Evolutionary conservation across 1,140 invertebrate genomes (phyloP).

Genomic region (Melanaphis sacchari): DNA sequence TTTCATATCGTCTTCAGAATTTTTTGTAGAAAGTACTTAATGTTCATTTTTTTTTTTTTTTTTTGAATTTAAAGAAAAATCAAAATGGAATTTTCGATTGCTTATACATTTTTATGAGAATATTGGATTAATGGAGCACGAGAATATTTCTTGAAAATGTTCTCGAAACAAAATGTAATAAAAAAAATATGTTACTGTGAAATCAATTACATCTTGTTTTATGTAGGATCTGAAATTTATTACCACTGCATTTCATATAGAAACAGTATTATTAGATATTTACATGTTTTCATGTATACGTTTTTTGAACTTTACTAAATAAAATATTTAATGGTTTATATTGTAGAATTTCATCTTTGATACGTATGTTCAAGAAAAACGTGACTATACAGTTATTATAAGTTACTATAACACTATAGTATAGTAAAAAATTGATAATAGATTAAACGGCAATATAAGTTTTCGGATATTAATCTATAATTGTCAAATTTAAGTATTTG

Average conservation of each 20-base stretch:
- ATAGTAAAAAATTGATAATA: not conserved
- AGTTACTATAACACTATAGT: not conserved
- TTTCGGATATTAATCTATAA: not conserved
- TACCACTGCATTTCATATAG: constrained; percentile 2
- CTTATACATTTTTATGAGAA: not conserved
- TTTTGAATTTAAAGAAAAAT: not conserved
- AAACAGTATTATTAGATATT: not conserved
- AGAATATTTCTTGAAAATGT: not conserved
- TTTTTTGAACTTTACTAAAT: not conserved
- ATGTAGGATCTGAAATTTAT: not conserved
- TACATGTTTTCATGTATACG: not conserved
- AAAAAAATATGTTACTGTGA: constrained; percentile 3
- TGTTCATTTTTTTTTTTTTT: not conserved
- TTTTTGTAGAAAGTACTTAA: not conserved
- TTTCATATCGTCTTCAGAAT: not conserved
- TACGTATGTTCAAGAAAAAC: not conserved
- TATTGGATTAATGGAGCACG: not conserved
- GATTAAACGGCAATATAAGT: not conserved
- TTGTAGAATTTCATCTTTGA: not conserved
- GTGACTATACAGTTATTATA: not conserved
- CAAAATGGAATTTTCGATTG: not conserved
- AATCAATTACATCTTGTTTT: not conserved
- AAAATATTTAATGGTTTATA: not conserved
- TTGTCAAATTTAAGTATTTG: not conserved
- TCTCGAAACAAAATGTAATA: not conserved